Evolutionary conservation across 1,140 invertebrate genomes (phyloP).

Genomic region (Aphelenchoides fujianensis): DNA sequence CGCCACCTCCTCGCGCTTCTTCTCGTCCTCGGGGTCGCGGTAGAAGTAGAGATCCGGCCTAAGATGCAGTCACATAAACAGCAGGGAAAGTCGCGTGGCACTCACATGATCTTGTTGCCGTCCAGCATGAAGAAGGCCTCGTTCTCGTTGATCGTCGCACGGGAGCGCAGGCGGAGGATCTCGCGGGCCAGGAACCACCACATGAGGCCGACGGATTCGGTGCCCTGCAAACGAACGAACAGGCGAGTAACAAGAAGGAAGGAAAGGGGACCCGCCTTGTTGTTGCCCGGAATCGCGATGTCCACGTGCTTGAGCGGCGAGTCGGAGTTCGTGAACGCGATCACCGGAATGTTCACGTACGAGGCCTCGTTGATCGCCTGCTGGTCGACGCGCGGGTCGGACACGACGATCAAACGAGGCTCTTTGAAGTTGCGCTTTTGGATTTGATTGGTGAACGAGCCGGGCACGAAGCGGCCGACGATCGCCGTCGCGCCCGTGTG

Average conservation of each 20-base stretch:
- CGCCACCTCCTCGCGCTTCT: conserved; percentile 29
- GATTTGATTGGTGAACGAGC: conserved; percentile 67
- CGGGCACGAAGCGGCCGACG: conserved; percentile 97
- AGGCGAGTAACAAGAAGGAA: too few relatives aligned
- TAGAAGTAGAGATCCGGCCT: conserved; percentile 99
- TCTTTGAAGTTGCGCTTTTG: conserved; percentile 81
- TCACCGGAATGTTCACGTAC: conserved; percentile 98
- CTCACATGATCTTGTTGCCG: conserved; percentile 74
- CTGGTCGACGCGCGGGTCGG: conserved; percentile 90
- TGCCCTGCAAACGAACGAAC: neutral
- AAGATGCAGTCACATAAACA: too few relatives aligned
- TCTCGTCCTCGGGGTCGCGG: conserved; percentile 70
- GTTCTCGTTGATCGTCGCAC: neutral
- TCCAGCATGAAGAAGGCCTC: conserved; percentile 51
- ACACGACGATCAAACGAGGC: conserved; percentile 89
- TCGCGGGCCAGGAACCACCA: conserved; percentile 7
- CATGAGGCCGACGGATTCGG: conserved; percentile 1
- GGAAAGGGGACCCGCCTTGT: conserved; percentile 70
- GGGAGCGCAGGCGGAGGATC: neutral
- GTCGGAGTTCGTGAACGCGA: conserved; percentile 96
- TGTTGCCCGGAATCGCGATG: conserved; percentile 98
- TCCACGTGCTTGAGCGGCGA: conserved; percentile 90
- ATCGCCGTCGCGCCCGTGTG: conserved; percentile 96
- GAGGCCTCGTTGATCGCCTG: conserved; percentile 97
- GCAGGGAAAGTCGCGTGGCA: too few relatives aligned